Conservation (phyloP, 2,888 invertebrate genomes). For the Amphipyra tragopoginis region DNA sequence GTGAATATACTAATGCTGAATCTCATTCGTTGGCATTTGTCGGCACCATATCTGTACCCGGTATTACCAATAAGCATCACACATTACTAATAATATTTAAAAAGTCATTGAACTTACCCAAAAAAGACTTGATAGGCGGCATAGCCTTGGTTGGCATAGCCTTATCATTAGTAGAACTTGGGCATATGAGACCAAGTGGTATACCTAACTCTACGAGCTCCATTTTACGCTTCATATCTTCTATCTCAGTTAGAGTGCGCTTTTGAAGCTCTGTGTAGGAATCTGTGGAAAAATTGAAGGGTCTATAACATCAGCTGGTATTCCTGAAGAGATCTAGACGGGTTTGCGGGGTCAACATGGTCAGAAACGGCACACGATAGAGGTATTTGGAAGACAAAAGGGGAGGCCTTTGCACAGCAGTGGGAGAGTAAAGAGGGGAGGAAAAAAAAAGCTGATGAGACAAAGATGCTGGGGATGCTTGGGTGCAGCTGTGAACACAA, state of each 20-base stretch:
- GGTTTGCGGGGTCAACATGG: too few species aligned
- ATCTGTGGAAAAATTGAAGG: slow-evolving; percentile 31
- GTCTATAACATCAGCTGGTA: not conserved
- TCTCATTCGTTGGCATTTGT: too few species aligned
- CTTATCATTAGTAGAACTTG: slow-evolving; percentile 75
- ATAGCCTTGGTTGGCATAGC: slow-evolving; percentile 88
- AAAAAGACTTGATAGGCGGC: slow-evolving; percentile 85
- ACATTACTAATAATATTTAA: not conserved
- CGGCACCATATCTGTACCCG: too few species aligned
- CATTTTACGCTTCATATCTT: slow-evolving; percentile 87
- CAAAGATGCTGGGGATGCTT: not conserved
- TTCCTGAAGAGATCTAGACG: too few species aligned
- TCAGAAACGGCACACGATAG: too few species aligned
- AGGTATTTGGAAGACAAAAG: too few species aligned
- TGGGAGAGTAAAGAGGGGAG: too few species aligned
- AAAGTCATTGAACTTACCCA: slow-evolving; percentile 71
- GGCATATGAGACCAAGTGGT: slow-evolving; percentile 85
- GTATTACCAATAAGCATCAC: too few species aligned
- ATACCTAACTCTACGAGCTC: slow-evolving; percentile 85
- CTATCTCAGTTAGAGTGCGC: slow-evolving; percentile 80
- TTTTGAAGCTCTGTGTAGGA: slow-evolving; percentile 74
- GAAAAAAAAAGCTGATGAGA: too few species aligned
- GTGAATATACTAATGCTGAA: too few species aligned
- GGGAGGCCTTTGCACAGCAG: too few species aligned
- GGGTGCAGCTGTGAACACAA: not conserved